phyloP scores from a whole-genome alignment of 2,888 invertebrate species.

The Yponomeuta evonymella region DNA sequence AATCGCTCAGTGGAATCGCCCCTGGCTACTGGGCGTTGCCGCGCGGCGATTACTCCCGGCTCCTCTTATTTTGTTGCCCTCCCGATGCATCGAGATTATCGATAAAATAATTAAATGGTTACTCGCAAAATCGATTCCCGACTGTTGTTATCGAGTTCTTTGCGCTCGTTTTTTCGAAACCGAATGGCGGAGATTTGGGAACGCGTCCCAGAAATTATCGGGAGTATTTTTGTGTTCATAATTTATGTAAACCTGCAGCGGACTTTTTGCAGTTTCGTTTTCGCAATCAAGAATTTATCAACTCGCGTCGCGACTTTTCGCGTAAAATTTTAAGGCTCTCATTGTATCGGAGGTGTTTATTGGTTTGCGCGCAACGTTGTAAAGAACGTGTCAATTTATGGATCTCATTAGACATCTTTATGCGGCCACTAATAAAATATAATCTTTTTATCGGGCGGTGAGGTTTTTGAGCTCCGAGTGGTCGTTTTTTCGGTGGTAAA shows the following conservation, averaged over 20 bases:
- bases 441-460: conserved; percentile 13
- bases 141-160: conserved; percentile 73
- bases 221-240: conserved; percentile 7
- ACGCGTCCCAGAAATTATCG: conserved; percentile 15
- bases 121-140: conserved; percentile 75
- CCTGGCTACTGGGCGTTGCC: conserved; percentile 73
- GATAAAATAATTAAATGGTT: conserved; percentile 77
- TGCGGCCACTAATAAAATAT: conserved; percentile 12
- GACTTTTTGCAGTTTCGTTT: conserved; percentile 6
- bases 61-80: conserved; percentile 63
- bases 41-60: conserved; percentile 70
- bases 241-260: neutral
- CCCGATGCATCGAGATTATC: conserved; percentile 68
- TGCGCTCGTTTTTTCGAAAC: conserved; percentile 67
- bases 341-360: conserved; percentile 1
- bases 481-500: conserved; percentile 15
- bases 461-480: neutral
- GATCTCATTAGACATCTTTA: conserved; percentile 14
- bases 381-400: conserved; percentile 13
- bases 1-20: conserved; percentile 62
- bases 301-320: neutral
- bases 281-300: neutral
- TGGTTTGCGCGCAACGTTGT: neutral
- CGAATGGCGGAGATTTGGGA: conserved; percentile 35
- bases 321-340: neutral